A percentile compares a stretch with the other conserved stretches of the same genome.
phyloP scores from a whole-genome alignment of 2,888 invertebrate species.

The Epiperipatus broadwayi region DNA sequence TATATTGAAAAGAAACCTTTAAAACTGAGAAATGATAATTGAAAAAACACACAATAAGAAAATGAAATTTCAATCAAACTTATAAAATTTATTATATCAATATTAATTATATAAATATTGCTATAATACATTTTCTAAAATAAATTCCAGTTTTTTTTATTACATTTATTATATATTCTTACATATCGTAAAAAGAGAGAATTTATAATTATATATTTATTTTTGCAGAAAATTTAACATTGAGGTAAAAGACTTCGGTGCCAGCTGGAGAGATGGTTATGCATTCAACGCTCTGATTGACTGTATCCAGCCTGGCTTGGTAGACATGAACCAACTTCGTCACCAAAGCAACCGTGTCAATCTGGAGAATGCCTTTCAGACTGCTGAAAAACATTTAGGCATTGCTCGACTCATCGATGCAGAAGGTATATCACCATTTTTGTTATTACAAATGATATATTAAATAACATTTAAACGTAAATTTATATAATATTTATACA shows the following conservation, averaged over 20 bases:
- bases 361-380: conserved; percentile 75
- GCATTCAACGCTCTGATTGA: conserved; percentile 89
- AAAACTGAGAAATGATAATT: too few relatives aligned
- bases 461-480: too few relatives aligned
- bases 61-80: too few relatives aligned
- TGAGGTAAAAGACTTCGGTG: conserved; percentile 76
- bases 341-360: conserved; percentile 56
- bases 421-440: conserved; percentile 36
- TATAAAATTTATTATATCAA: too few relatives aligned
- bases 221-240: conserved; percentile 55
- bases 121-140: too few relatives aligned
- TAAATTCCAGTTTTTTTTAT: background rate
- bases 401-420: conserved; percentile 78
- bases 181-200: too few relatives aligned
- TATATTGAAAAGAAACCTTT: too few relatives aligned
- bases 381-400: conserved; percentile 74
- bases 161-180: background rate
- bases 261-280: conserved; percentile 85
- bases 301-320: conserved; percentile 74
- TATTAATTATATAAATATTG: background rate
- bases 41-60: too few relatives aligned
- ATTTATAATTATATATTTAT: conserved; percentile 14
- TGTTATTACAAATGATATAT: background rate
- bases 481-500: too few relatives aligned
- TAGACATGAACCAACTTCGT: conserved; percentile 64